These are phyloP conservation scores for Melanargia galathea DNA, from an alignment of 2,888 invertebrate species.

Conservation along the genomic window DNA sequence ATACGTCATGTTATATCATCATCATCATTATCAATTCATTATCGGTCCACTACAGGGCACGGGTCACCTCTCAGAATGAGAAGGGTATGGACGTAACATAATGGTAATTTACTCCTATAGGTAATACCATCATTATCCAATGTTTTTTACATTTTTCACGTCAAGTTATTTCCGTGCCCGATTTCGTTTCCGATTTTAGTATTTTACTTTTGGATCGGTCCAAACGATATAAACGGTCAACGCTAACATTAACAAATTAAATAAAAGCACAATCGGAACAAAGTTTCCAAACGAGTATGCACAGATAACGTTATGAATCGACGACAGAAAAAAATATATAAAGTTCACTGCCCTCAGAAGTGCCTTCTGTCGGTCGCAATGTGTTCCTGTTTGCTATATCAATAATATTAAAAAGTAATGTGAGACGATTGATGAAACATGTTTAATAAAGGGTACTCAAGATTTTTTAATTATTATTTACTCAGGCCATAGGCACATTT, in stretches of 20 bases:
- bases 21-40: too few species aligned
- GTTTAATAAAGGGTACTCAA: constrained; percentile 37
- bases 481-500: neutral
- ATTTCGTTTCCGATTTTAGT: too few species aligned
- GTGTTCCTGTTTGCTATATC: constrained; percentile 53
- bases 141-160: neutral
- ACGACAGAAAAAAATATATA: constrained; percentile 41
- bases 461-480: neutral
- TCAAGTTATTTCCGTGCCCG: neutral
- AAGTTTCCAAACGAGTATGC: constrained; percentile 39
- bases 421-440: constrained; percentile 42
- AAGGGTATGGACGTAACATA: too few species aligned
- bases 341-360: constrained; percentile 54
- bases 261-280: constrained; percentile 27
- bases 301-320: constrained; percentile 43
- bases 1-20: too few species aligned
- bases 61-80: too few species aligned
- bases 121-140: too few species aligned
- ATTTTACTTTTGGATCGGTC: neutral
- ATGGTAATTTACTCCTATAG: too few species aligned
- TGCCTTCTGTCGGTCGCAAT: constrained; percentile 52
- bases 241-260: constrained; percentile 27
- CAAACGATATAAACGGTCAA: constrained; percentile 16
- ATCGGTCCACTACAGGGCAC: too few species aligned
- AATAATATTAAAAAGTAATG: constrained; percentile 46